A percentile compares a stretch with the other conserved stretches of the same genome.
Conservation (phyloP, 2,113 vertebrate species). For the Oreocharis arfaki region DNA sequence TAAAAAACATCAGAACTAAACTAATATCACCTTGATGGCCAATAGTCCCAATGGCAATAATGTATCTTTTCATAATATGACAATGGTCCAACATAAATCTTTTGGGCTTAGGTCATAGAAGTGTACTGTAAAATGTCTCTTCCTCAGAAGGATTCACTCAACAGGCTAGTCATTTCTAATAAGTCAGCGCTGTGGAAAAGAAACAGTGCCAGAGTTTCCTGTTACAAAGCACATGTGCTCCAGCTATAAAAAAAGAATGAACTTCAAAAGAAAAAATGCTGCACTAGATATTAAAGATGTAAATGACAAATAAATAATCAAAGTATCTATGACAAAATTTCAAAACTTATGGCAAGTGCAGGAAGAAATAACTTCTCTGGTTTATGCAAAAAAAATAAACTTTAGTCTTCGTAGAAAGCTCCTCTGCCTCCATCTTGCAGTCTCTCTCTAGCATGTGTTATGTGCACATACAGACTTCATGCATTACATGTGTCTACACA, state of each 20-base stretch:
- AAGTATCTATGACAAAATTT: neutral
- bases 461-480: neutral
- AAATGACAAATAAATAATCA: neutral
- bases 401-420: neutral
- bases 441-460: neutral
- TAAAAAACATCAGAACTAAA: neutral
- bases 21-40: neutral
- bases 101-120: neutral
- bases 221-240: neutral
- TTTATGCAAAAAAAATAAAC: neutral
- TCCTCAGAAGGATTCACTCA: neutral
- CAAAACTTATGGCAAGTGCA: neutral
- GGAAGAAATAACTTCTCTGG: neutral
- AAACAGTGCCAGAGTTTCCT: neutral
- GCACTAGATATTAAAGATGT: neutral
- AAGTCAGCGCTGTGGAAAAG: conserved; percentile 1
- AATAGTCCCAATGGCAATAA: neutral
- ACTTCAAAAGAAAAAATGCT: neutral
- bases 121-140: neutral
- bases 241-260: neutral
- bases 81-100: neutral
- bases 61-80: neutral
- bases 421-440: neutral
- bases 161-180: neutral
- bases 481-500: neutral